These are phyloP conservation scores for Drosophila rufa DNA, from an alignment of 1,140 invertebrate species.

Conservation along the genomic window DNA sequence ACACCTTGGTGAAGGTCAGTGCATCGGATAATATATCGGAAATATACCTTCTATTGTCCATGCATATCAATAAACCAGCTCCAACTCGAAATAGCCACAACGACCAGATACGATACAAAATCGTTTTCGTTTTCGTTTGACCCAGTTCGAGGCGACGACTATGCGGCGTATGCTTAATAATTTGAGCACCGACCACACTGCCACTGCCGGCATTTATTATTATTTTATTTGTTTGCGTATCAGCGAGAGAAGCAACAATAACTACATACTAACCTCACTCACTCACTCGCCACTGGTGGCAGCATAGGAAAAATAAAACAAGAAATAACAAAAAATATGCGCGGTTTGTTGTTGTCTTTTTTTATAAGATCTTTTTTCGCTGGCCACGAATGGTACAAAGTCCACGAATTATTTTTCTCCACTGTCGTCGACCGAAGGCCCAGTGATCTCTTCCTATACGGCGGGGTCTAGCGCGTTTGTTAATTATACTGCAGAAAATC, in stretches of 20 bases:
- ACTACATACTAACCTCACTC: constrained; percentile 1
- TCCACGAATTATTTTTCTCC: constrained; percentile 43
- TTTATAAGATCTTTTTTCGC: constrained; percentile 26
- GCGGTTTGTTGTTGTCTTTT: constrained; percentile 31
- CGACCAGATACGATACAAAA: constrained; percentile 33
- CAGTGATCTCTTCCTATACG: constrained; percentile 13
- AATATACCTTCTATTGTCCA: constrained; percentile 28
- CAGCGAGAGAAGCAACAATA: constrained; percentile 25
- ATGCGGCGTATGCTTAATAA: constrained; percentile 67
- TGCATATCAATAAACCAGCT: constrained; percentile 40
- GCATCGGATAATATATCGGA: constrained; percentile 22
- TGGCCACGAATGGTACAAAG: constrained; percentile 52
- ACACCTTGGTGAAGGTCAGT: constrained; percentile 38
- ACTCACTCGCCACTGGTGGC: neutral
- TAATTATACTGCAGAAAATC: constrained; percentile 56
- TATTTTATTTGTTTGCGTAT: constrained; percentile 70
- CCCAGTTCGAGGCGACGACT: constrained; percentile 52
- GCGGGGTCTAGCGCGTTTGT: constrained; percentile 16
- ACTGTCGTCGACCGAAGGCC: constrained; percentile 1
- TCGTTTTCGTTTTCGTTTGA: constrained; percentile 74
- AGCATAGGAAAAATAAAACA: constrained; percentile 22
- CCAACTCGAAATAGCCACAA: constrained; percentile 45
- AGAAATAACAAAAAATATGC: constrained; percentile 40
- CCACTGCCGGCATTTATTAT: constrained; percentile 70
- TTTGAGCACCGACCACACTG: constrained; percentile 42